Evolutionary conservation across 2,113 vertebrate species (phyloP).

Genomic region (Malurus cyaneus): DNA sequence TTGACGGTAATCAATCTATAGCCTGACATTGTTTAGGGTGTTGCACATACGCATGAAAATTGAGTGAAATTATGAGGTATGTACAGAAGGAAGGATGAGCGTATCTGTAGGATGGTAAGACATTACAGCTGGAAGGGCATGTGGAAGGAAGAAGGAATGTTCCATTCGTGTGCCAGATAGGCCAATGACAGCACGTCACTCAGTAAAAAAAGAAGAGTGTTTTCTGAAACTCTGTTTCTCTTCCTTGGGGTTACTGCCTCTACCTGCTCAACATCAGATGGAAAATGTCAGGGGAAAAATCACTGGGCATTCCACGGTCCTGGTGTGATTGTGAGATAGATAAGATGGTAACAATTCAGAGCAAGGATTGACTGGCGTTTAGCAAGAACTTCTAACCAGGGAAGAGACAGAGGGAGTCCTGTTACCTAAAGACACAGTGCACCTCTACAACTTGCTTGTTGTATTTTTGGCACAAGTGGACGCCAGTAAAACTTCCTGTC

Average conservation of each 20-base stretch:
- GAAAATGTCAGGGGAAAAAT: neutral
- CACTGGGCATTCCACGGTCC: accelerated
- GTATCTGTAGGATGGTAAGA: neutral
- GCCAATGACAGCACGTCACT: neutral
- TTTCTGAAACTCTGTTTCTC: neutral
- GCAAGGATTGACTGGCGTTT: neutral
- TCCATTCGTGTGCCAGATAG: neutral
- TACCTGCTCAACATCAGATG: neutral
- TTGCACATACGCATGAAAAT: neutral
- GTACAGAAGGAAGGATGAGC: neutral
- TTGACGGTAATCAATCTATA: neutral
- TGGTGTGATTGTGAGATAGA: neutral
- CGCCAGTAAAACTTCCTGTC: neutral
- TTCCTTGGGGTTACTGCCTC: neutral
- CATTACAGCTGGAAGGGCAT: neutral
- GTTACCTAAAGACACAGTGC: neutral
- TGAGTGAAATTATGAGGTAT: neutral
- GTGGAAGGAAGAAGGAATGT: neutral
- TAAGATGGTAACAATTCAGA: neutral
- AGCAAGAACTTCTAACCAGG: neutral
- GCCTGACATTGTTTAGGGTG: neutral
- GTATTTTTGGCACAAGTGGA: neutral
- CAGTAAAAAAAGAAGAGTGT: neutral
- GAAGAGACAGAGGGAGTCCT: neutral
- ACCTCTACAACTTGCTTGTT: neutral